Base-by-base conservation (phyloP, 2,797 vertebrate genomes). In the Darevskia nairensis region DNA sequence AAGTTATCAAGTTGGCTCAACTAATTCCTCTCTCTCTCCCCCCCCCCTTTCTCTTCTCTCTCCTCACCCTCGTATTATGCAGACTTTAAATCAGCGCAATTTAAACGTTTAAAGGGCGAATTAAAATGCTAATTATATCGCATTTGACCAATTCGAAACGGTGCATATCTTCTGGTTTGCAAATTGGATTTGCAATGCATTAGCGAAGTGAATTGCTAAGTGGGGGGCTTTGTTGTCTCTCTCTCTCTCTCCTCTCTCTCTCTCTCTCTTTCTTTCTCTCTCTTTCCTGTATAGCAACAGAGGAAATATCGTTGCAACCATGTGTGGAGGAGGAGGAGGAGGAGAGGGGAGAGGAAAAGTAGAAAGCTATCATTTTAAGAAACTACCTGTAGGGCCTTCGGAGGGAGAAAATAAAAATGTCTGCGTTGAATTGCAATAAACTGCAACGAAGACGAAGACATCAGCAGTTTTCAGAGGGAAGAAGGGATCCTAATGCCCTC, bases 181-280 rank as follows among this genome's bases (percentile, higher is more conserved):
- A 98, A 99, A 99, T 98, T 97, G 98, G 98, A 98, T 98, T 98
- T 98, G 97, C 97, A 93, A 97, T 97, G 98, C 97, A 98, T 98
- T 97, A 96, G 96, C 95, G 95, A 91, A 95, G 93, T 97, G 97
- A 98, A 97, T 96, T 95, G 97, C 93, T 90, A 94, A 94, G 94
- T 92, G 91, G 93, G 88, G 89, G 94, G 89, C 93, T 95, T 93
- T 89, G 94, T 96, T 94, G 90, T 94, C 90, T 90, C 90, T 95
- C 94, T 29, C n/a, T 71, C 6, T 66, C 44, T 29, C 15, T 50
- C 8, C n/a, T n/a, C 35, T 35, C 35, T 35, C 35, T 35, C 35
- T 35, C 2, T 50, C 59, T 4, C 3, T 6, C 59, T 39, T 39
- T 39, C 39, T 39, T 39, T 5, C 23, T 23, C 7, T 27, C 1